Conservation (phyloP, 2,797 vertebrate species). For the Cuniculus paca region DNA sequence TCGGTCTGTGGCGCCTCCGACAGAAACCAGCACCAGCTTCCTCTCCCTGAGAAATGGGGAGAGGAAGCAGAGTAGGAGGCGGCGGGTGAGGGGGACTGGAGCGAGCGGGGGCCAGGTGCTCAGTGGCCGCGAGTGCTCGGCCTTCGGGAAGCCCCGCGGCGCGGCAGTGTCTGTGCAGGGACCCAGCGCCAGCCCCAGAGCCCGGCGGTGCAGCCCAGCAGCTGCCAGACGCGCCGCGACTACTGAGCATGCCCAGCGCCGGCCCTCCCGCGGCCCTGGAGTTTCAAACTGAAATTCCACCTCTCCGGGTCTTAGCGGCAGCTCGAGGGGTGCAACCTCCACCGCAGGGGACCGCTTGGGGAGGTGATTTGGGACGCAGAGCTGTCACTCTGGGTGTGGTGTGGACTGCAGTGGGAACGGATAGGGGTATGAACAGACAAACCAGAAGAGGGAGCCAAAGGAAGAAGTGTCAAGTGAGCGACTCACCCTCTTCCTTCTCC, state of each 20-base stretch:
- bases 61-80: background rate
- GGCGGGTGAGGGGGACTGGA: background rate
- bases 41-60: background rate
- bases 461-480: background rate
- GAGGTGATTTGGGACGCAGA: rapidly evolving
- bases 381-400: background rate
- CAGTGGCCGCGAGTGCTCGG: background rate
- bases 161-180: background rate
- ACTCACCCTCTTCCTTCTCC: background rate
- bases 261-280: background rate
- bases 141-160: constrained; percentile 63
- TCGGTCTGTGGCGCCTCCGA: constrained; percentile 26
- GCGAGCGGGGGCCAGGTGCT: background rate
- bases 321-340: background rate
- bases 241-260: constrained; percentile 84
- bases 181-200: constrained; percentile 23
- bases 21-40: constrained; percentile 23
- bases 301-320: constrained; percentile 77
- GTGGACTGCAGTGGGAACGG: background rate
- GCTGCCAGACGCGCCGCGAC: constrained; percentile 38
- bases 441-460: background rate
- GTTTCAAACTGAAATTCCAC: constrained; percentile 70
- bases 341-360: background rate
- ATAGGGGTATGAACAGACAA: background rate
- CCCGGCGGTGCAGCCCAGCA: background rate